Evolutionary conservation across 2,113 vertebrate species (phyloP).

Genomic region (Hucho hucho): DNA sequence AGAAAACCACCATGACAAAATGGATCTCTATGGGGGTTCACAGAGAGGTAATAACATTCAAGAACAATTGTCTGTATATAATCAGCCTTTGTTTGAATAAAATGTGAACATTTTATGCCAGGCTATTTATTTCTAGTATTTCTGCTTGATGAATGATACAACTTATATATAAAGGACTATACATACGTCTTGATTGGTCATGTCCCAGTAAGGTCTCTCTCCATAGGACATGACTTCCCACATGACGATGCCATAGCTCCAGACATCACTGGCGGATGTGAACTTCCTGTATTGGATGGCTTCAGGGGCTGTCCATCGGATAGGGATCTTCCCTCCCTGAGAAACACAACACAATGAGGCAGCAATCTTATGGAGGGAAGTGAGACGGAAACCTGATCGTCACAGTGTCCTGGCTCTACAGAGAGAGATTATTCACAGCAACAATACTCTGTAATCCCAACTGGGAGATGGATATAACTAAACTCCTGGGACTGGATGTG

Average conservation of each 20-base stretch:
- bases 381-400: slow-evolving; percentile 49
- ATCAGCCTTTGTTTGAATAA: slow-evolving; percentile 24
- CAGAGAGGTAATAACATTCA: slow-evolving; percentile 38
- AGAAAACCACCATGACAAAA: slow-evolving; percentile 46
- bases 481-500: slow-evolving; percentile 14
- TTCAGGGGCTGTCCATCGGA: slow-evolving; percentile 81
- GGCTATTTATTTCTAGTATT: too few relatives aligned
- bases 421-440: slow-evolving; percentile 46
- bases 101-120: too few relatives aligned
- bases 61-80: slow-evolving; percentile 55
- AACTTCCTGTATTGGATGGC: slow-evolving; percentile 84
- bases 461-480: background rate
- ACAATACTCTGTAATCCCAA: slow-evolving; percentile 50
- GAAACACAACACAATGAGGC: slow-evolving; percentile 34
- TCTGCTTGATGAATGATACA: too few relatives aligned
- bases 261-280: slow-evolving; percentile 80
- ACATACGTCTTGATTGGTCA: slow-evolving; percentile 83
- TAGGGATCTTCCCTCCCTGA: slow-evolving; percentile 83
- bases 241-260: slow-evolving; percentile 84
- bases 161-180: background rate
- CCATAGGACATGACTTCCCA: slow-evolving; percentile 85
- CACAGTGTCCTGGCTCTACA: slow-evolving; percentile 51
- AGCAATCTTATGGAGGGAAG: slow-evolving; percentile 30
- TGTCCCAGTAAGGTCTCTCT: slow-evolving; percentile 83
- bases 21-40: slow-evolving; percentile 44